Conservation (phyloP, 2,113 vertebrate genomes). For the Ivindomyrus marchei region DNA sequence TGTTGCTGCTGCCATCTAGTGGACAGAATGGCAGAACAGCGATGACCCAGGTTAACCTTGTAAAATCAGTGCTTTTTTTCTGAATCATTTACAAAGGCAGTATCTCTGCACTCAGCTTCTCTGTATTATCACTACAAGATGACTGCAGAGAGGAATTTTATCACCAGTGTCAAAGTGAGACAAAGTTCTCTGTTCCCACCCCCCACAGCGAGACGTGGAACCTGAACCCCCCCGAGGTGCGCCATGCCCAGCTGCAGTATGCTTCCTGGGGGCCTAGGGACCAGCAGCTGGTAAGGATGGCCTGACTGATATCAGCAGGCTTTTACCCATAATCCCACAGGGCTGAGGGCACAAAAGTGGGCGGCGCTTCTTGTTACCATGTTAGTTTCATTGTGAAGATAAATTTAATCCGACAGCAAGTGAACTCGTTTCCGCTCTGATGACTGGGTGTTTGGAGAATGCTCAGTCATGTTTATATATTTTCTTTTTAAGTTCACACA, state of each 20-base stretch:
- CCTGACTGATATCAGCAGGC: not conserved
- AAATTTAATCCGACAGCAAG: not conserved
- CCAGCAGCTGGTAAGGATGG: constrained; percentile 87
- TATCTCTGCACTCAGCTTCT: not conserved
- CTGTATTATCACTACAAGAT: not conserved
- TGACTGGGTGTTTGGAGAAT: not conserved
- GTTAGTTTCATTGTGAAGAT: not conserved
- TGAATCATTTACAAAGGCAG: not conserved
- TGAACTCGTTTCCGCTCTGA: not conserved
- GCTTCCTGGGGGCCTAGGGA: constrained; percentile 92
- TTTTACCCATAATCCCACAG: constrained; percentile 5
- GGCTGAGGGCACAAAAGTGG: not conserved
- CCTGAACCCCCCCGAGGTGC: constrained; percentile 89
- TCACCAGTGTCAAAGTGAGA: not conserved
- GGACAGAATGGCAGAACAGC: not conserved
- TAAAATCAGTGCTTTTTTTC: not conserved
- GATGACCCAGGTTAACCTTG: not conserved
- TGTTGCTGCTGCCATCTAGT: constrained; percentile 15
- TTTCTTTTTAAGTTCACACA: not conserved
- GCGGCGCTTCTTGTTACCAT: not conserved
- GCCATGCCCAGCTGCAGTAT: constrained; percentile 85
- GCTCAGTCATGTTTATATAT: not conserved
- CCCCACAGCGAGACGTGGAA: constrained; percentile 78
- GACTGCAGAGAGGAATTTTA: not conserved
- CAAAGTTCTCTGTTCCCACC: not conserved